Percentiles rank a stretch among this genome's conserved stretches.
These are phyloP conservation scores for Leptinotarsa rubiginosa DNA, from an alignment of 2,888 invertebrate species.

Conservation along the genomic window DNA sequence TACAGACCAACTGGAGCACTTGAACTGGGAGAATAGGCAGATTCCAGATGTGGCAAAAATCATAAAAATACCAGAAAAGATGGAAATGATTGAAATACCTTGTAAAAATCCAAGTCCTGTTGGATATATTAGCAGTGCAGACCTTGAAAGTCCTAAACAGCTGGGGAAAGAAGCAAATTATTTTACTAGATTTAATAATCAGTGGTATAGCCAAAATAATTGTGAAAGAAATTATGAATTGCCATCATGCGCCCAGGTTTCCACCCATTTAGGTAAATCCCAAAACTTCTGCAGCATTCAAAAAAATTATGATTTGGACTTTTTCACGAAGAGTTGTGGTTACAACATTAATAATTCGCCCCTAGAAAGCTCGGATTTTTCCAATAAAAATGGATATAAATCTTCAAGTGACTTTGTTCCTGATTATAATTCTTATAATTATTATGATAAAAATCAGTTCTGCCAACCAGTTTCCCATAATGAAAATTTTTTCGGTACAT, in stretches of 20 bases:
- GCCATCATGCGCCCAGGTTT: slow-evolving; percentile 60
- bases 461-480: slow-evolving; percentile 31
- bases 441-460: slow-evolving; percentile 42
- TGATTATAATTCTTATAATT: slow-evolving; percentile 40
- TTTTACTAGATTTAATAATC: slow-evolving; percentile 49
- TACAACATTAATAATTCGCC: slow-evolving; percentile 41
- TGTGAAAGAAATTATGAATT: slow-evolving; percentile 57
- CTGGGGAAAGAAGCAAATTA: slow-evolving; percentile 50
- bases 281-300: slow-evolving; percentile 57
- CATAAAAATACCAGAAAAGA: slow-evolving; percentile 57
- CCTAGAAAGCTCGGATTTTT: slow-evolving; percentile 34
- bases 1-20: slow-evolving; percentile 36
- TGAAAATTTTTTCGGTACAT: slow-evolving; percentile 29
- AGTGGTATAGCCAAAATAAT: slow-evolving; percentile 52
- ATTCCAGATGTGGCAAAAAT: slow-evolving; percentile 45
- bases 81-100: slow-evolving; percentile 59
- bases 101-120: slow-evolving; percentile 62
- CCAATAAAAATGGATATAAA: slow-evolving; percentile 33
- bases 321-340: slow-evolving; percentile 43
- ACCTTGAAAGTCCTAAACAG: slow-evolving; percentile 58
- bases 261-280: slow-evolving; percentile 45
- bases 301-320: slow-evolving; percentile 47
- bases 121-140: slow-evolving; percentile 59
- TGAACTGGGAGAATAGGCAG: slow-evolving; percentile 40
- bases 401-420: slow-evolving; percentile 28